Evolutionary conservation across 2,797 vertebrate species (phyloP), one percentile per base, ranked within the genome.

Genomic region (Sebastes reedi): DNA sequence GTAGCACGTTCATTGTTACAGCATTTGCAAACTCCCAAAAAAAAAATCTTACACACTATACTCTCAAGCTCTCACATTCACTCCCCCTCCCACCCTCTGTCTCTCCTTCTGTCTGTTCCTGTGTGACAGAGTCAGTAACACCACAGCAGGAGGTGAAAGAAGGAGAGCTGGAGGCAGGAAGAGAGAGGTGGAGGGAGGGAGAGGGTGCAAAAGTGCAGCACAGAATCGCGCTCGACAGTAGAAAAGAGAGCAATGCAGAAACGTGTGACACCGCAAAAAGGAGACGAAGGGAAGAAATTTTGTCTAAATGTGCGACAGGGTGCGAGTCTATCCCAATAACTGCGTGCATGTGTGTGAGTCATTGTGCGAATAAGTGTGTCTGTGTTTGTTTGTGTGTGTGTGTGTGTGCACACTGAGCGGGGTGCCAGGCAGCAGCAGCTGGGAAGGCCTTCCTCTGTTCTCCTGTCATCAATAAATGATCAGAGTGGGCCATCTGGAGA

Each of bases 381-480:
- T 54, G n/a, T 58, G 81, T 82, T 67, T 87, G 39, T 42, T 25
- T 75, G 67, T 80, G 84, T 86, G 87, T 72, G 65, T 78, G 75
- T 77, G 75, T 65, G 68, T 68, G 46, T 54, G 85, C 89, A 92
- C 77, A 79, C 90, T 94, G 94, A 92, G 94, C 93, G 93, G 95
- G 89, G 89, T 91, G 90, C 95, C 94, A 93, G 91, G 92, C 93
- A 85, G 90, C 91, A 97, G 95, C 96, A 98, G 96, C 96, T 97
- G 96, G 93, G 94, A 55, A 91, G 87, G 90, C 92, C 96, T 96
- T 94, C 93, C 95, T 94, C 93, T 97, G 96, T 97, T 97, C 95
- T 96, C 95, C 93, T 94, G 92, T 97, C 95, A 96, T 96, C 96
- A 97, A 96, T 97, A 93, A 97, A 97, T 97, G 96, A 96, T 97